Percentiles rank a stretch among this genome's conserved stretches.
Evolutionary conservation across 1,140 invertebrate species (phyloP).

Genomic region (Goniozus legneri): DNA sequence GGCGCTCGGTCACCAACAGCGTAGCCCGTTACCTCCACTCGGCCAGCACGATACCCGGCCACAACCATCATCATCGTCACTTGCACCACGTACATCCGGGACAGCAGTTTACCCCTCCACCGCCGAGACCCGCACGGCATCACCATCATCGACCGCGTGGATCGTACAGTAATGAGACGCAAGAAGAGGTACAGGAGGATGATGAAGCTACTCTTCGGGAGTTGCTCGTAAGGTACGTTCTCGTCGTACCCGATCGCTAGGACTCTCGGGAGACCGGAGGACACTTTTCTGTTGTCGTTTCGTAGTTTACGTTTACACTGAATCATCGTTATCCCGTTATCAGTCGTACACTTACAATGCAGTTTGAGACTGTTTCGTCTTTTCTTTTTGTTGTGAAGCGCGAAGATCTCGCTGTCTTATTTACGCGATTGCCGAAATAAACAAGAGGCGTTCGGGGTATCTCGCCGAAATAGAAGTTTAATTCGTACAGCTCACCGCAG

Average conservation of each 20-base stretch:
- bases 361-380: too few relatives aligned
- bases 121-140: slow-evolving; percentile 31
- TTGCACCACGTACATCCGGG: slow-evolving; percentile 12
- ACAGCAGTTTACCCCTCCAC: slow-evolving; percentile 19
- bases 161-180: slow-evolving; percentile 57
- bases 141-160: slow-evolving; percentile 41
- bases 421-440: too few relatives aligned
- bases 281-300: too few relatives aligned
- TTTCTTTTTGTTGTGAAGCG: too few relatives aligned
- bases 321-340: not conserved
- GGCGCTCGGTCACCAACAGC: slow-evolving; percentile 25
- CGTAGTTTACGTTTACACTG: too few relatives aligned
- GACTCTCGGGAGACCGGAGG: too few relatives aligned
- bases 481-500: too few relatives aligned
- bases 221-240: slow-evolving; percentile 77
- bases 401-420: too few relatives aligned
- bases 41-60: slow-evolving; percentile 37
- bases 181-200: slow-evolving; percentile 66
- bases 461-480: too few relatives aligned
- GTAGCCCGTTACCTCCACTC: slow-evolving; percentile 45
- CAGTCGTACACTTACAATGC: too few relatives aligned
- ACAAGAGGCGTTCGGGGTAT: too few relatives aligned
- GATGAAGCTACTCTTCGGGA: slow-evolving; percentile 82
- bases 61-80: slow-evolving; percentile 34
- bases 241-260: slow-evolving; percentile 3